These are phyloP conservation scores for Anastrepha obliqua DNA, from an alignment of 1,140 invertebrate genomes.

Conservation along the genomic window DNA sequence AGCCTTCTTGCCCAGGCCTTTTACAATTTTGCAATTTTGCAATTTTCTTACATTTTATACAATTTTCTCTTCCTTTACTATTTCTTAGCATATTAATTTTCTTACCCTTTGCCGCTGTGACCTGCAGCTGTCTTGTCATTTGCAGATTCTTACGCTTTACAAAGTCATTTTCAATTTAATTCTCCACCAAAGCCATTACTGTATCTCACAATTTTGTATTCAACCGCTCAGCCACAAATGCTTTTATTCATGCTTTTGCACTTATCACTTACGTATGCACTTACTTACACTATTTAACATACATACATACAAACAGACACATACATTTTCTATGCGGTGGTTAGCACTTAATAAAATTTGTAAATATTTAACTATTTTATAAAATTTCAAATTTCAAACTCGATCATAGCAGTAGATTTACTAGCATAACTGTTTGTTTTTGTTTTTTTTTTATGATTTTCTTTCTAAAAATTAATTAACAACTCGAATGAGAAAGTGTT, in stretches of 20 bases:
- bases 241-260: conserved; percentile 5
- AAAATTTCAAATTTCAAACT: conserved; percentile 1
- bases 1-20: neutral
- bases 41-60: neutral
- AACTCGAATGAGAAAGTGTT: conserved; percentile 6
- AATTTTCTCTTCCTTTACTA: neutral
- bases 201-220: neutral
- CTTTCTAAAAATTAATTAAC: neutral
- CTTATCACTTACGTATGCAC: neutral
- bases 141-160: neutral
- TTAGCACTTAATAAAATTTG: conserved; percentile 31
- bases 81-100: neutral
- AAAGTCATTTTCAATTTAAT: conserved; percentile 1
- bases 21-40: neutral
- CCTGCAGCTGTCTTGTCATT: neutral
- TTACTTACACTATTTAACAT: neutral
- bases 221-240: conserved; percentile 25
- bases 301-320: neutral
- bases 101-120: too few species aligned
- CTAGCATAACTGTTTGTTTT: neutral
- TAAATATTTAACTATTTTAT: conserved; percentile 38
- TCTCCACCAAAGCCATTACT: neutral
- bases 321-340: conserved; percentile 18
- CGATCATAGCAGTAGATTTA: neutral
- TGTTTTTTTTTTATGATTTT: neutral